Percentiles rank a stretch among this genome's conserved stretches.
Conservation (phyloP, 1,140 invertebrate genomes). For the Megalonaias nervosa region DNA sequence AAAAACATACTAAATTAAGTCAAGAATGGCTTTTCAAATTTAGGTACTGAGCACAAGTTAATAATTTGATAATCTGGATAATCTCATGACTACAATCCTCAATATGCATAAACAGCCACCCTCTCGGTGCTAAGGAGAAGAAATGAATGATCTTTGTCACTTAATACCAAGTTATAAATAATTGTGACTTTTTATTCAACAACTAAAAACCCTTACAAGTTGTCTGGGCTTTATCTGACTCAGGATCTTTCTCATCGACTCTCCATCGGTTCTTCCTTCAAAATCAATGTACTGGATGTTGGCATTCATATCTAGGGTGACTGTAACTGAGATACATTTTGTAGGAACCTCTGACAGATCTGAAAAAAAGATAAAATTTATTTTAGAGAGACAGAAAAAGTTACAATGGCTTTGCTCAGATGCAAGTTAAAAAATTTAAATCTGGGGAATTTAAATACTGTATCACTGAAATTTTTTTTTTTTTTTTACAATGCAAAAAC, state of each 20-base stretch:
- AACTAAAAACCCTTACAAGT: conserved; percentile 71
- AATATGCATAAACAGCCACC: too few relatives aligned
- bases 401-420: too few relatives aligned
- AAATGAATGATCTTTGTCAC: too few relatives aligned
- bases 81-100: too few relatives aligned
- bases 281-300: conserved; percentile 97
- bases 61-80: too few relatives aligned
- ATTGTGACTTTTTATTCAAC: background rate
- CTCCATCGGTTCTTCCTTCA: conserved; percentile 97
- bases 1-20: too few relatives aligned
- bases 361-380: conserved; percentile 26
- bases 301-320: conserved; percentile 86
- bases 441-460: background rate
- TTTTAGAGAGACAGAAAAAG: too few relatives aligned
- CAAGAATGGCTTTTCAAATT: too few relatives aligned
- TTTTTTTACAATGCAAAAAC: background rate
- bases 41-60: too few relatives aligned
- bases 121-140: too few relatives aligned
- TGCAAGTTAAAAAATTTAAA: background rate
- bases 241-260: conserved; percentile 94
- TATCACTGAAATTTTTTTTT: background rate
- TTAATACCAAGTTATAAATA: background rate
- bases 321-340: conserved; percentile 87
- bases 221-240: conserved; percentile 86
- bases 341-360: conserved; percentile 67